Base-by-base conservation (phyloP, 2,888 invertebrate genomes). In the Lycaena phlaeas region DNA sequence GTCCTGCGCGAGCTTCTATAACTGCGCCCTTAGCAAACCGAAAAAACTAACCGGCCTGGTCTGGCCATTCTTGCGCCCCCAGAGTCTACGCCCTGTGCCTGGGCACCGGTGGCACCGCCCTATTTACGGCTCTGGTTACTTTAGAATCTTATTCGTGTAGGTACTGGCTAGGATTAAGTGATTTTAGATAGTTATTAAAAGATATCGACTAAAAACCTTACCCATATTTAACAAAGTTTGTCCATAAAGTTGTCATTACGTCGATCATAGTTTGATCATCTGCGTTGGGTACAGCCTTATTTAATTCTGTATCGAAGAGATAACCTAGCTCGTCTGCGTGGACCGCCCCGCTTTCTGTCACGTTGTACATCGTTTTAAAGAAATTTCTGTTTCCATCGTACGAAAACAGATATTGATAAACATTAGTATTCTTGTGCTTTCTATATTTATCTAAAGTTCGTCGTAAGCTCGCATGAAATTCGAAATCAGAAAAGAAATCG, bases 261-360 rank as follows among this genome's bases (percentile, higher is more conserved):
- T 64, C 54, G 10, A 65, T 59, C 11, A 70, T 59, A 1, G 31
- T 46, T 25, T 50, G 46, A 22, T 55, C 52, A 1, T 44, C 44
- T 4, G 54, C 46, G 4, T 48, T 34, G 7, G 34, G 50, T 1
- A 45, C 44, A 14, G 48, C 40, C 3, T 31, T 38, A 4, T 51
- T 37, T 2, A 44, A 42, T 3, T 48, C 42, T n/a, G 49, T 37
- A 22, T 57, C 51, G 39, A 64, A 68, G 7, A 67, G 17, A 47
- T 69, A 70, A 1, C 62, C 57, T 0, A 64, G 14, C 42, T 71
- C 67, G 31, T 67, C 65, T 0, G 55, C 57, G 38, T 68, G 68
- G 1, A 45, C 28, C 1, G 66, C 66, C 1, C 53, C 54, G 3
- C 44, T 49, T 4, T 36, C 41, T 0, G 49, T 50, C 1, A 51